phyloP scores from a whole-genome alignment of 2,113 vertebrate genomes.

The Syngnathus floridae region DNA sequence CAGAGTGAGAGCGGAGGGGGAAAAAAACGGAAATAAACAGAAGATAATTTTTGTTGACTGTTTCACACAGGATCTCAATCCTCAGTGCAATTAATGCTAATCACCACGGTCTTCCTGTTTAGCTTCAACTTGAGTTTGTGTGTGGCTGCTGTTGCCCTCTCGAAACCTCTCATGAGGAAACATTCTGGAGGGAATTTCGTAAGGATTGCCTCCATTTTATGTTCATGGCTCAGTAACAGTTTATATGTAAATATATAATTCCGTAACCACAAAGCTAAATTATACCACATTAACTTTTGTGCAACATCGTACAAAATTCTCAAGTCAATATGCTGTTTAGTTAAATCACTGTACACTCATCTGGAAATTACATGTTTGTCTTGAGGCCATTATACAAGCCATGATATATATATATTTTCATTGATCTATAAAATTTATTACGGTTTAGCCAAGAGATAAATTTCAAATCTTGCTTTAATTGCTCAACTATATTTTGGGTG shows the following conservation, averaged over 20 bases:
- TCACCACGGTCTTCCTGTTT: conserved; percentile 84
- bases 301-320: too few species aligned
- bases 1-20: conserved; percentile 48
- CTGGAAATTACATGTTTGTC: too few species aligned
- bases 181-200: not conserved
- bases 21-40: conserved; percentile 77
- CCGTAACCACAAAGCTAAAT: not conserved
- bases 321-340: too few species aligned
- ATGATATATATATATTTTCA: too few species aligned
- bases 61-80: conserved; percentile 81
- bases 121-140: conserved; percentile 74
- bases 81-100: conserved; percentile 88
- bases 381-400: too few species aligned
- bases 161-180: not conserved
- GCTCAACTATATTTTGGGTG: too few species aligned
- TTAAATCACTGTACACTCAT: too few species aligned
- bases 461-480: too few species aligned
- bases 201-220: not conserved
- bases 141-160: conserved; percentile 34
- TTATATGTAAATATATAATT: not conserved
- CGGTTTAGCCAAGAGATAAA: too few species aligned
- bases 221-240: not conserved
- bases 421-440: too few species aligned
- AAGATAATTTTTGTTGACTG: conserved; percentile 89
- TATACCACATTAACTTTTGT: not conserved